Conservation (phyloP, 2,113 vertebrate species). For the Austrofundulus limnaeus region DNA sequence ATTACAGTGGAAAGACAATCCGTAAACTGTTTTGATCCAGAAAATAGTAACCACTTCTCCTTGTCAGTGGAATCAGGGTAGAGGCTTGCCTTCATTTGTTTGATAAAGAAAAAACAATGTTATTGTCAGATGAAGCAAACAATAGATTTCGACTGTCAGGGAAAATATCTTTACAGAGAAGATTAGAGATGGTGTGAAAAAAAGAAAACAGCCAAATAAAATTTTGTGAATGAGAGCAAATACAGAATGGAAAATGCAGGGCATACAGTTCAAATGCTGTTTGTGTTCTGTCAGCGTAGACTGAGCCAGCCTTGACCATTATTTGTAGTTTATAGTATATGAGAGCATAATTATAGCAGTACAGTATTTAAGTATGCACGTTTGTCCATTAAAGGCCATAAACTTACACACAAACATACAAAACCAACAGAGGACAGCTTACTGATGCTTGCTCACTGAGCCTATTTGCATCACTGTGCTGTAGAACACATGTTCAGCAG, state of each 20-base stretch:
- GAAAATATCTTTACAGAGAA: constrained; percentile 39
- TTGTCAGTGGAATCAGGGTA: constrained; percentile 9
- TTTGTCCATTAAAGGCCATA: constrained; percentile 8
- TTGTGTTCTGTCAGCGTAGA: constrained; percentile 52
- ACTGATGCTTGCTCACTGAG: constrained; percentile 35
- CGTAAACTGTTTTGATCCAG: constrained; percentile 20
- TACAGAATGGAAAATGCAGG: constrained; percentile 12
- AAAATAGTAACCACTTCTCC: constrained; percentile 16
- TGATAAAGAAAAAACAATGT: constrained; percentile 28
- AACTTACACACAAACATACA: constrained; percentile 13
- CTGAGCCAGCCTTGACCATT: constrained; percentile 45
- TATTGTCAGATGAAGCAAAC: constrained; percentile 53
- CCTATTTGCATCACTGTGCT: constrained; percentile 43
- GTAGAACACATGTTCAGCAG: constrained; percentile 43
- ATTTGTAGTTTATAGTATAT: constrained; percentile 40
- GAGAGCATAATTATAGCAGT: constrained; percentile 49
- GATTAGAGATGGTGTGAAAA: constrained; percentile 16
- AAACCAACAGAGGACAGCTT: constrained; percentile 35
- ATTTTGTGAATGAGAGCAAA: neutral
- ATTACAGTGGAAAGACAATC: constrained; percentile 10
- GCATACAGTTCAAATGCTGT: constrained; percentile 12
- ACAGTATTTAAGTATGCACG: constrained; percentile 31
- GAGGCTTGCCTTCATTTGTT: constrained; percentile 32
- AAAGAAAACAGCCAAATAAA: neutral
- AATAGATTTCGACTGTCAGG: constrained; percentile 54